phyloP scores from a whole-genome alignment of 2,888 invertebrate species.

The Patella pellucida region DNA sequence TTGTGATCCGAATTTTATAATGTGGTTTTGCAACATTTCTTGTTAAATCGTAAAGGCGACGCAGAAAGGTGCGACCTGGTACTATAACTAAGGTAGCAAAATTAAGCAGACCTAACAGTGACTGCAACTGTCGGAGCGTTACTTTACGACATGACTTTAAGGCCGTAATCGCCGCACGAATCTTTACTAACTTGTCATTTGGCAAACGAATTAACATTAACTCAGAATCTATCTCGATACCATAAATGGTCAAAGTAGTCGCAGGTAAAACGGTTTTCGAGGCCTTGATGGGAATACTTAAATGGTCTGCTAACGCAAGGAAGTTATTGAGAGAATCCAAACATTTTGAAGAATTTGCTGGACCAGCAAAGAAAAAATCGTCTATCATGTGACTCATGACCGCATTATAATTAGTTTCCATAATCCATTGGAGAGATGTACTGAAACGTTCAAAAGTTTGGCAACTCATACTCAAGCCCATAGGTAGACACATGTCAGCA shows the following conservation, averaged over 20 bases:
- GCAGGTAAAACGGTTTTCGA: not conserved
- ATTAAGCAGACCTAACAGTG: no score
- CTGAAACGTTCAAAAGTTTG: slow-evolving; percentile 4
- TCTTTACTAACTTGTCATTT: slow-evolving; percentile 2
- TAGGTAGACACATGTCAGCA: slow-evolving; percentile 10
- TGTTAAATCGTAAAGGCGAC: no score
- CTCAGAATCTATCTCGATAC: not conserved
- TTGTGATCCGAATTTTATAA: no score
- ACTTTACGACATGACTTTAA: no score
- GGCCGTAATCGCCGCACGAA: not conserved
- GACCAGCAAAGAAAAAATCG: slow-evolving; percentile 2
- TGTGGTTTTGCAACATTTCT: no score
- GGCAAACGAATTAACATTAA: not conserved
- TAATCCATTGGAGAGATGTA: slow-evolving; percentile 12
- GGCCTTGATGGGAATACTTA: not conserved
- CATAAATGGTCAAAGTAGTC: not conserved
- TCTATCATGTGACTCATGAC: not conserved
- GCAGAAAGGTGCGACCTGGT: no score
- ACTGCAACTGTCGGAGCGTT: no score
- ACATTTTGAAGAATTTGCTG: not conserved
- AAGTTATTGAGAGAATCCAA: not conserved
- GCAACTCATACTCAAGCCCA: not conserved
- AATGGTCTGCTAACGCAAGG: not conserved
- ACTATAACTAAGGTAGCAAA: no score
- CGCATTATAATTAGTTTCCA: not conserved